These are phyloP conservation scores for Halichoeres trimaculatus DNA, from an alignment of 2,113 vertebrate genomes.

Conservation along the genomic window DNA sequence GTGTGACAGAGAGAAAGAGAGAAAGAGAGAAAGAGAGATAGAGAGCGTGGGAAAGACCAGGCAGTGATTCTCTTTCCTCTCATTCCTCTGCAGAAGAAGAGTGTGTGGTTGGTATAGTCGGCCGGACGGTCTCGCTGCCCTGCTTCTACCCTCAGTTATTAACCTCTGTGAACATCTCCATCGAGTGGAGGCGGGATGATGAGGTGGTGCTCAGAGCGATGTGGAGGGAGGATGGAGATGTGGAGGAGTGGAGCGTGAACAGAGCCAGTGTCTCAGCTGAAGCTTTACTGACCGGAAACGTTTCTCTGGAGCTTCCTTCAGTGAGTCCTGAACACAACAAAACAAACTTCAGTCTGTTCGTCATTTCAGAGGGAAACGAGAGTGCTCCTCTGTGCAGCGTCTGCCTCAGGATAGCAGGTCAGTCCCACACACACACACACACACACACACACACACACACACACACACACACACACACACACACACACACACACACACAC, in stretches of 20 bases:
- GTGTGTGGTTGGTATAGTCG: conserved; percentile 62
- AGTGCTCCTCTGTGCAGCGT: conserved; percentile 52
- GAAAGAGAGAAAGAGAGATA: too few relatives aligned
- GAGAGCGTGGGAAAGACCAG: not conserved
- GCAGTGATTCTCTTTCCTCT: not conserved
- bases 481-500: too few relatives aligned
- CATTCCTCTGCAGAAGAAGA: conserved; percentile 42
- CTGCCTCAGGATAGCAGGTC: conserved; percentile 76
- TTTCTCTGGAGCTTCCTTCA: conserved; percentile 63
- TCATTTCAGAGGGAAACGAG: conserved; percentile 29
- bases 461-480: too few relatives aligned
- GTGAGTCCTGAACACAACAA: conserved; percentile 33
- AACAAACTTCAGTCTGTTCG: conserved; percentile 50
- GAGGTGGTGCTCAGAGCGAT: conserved; percentile 56
- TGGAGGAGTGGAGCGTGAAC: conserved; percentile 33
- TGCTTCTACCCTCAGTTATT: conserved; percentile 56
- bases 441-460: too few relatives aligned
- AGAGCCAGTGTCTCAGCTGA: conserved; percentile 33
- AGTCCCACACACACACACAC: too few relatives aligned
- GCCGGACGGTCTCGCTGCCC: conserved; percentile 53
- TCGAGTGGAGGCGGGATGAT: conserved; percentile 67
- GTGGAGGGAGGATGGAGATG: conserved; percentile 27
- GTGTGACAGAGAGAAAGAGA: too few relatives aligned
- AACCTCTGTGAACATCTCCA: conserved; percentile 42
- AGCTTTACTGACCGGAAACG: conserved; percentile 53